phyloP scores from a whole-genome alignment of 2,113 vertebrate species.

The Otus sunia region DNA sequence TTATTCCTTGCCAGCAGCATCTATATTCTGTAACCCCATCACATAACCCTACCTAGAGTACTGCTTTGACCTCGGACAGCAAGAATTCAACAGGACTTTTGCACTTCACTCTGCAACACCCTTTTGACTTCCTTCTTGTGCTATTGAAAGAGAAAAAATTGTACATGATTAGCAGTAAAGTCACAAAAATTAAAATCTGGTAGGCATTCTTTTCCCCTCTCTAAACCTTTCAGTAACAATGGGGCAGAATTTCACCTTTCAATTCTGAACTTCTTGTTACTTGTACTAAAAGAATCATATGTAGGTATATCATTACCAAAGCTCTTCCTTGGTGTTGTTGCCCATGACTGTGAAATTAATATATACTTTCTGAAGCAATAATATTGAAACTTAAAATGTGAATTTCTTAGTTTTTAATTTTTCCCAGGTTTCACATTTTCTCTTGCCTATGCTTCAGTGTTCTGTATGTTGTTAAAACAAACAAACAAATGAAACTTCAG shows the following conservation, averaged over 20 bases:
- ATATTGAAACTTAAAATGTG: neutral
- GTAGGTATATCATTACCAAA: neutral
- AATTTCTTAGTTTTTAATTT: neutral
- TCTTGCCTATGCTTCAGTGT: neutral
- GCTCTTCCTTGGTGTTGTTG: neutral
- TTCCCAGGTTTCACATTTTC: neutral
- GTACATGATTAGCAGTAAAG: neutral
- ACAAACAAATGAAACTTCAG: neutral
- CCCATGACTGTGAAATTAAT: neutral
- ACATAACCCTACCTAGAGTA: neutral
- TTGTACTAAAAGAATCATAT: neutral
- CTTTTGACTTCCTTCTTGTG: neutral
- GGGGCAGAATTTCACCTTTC: neutral
- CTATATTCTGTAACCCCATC: neutral
- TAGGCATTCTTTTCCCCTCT: neutral
- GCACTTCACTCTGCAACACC: neutral
- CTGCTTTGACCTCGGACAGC: neutral
- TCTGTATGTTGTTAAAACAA: neutral
- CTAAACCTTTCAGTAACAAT: neutral
- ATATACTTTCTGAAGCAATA: neutral
- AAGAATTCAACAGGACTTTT: neutral
- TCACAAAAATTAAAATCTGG: neutral
- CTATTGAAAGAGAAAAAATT: neutral
- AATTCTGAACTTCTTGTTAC: neutral
- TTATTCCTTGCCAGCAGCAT: neutral